Evolutionary conservation across 2,113 vertebrate species (phyloP).

Genomic region (Microcebus murinus): DNA sequence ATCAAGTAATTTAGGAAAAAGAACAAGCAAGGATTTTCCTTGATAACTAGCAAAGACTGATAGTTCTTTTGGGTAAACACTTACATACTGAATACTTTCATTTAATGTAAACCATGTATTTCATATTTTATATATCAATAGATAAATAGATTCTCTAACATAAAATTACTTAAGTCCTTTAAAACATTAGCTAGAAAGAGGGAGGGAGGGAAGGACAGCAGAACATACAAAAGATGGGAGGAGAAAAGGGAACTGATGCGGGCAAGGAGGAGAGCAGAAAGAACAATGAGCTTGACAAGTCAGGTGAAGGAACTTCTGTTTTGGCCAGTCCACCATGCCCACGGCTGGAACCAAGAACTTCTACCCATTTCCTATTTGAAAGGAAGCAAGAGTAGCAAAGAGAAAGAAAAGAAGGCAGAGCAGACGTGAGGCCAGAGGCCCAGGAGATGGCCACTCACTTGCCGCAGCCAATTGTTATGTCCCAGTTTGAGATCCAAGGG

Average conservation of each 20-base stretch:
- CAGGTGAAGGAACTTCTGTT: neutral
- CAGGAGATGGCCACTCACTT: conserved; percentile 81
- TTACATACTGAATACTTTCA: neutral
- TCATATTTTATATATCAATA: neutral
- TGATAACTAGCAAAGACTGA: neutral
- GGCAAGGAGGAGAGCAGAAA: neutral
- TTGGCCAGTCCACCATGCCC: neutral
- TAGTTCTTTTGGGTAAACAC: neutral
- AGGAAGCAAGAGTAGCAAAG: neutral
- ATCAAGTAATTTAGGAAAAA: neutral
- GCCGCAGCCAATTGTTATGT: conserved; percentile 98
- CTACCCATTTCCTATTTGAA: neutral
- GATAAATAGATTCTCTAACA: neutral
- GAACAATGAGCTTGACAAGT: neutral
- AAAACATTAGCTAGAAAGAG: neutral
- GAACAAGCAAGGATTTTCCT: neutral
- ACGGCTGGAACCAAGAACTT: neutral
- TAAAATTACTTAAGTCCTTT: neutral
- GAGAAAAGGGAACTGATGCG: neutral
- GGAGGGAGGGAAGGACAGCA: neutral
- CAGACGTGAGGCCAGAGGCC: fast-evolving
- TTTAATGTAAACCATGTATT: neutral
- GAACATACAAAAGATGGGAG: fast-evolving
- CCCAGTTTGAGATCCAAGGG: conserved; percentile 95
- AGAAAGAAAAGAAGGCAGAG: neutral